Percentiles rank a stretch among this genome's conserved stretches.
phyloP scores from a whole-genome alignment of 2,888 invertebrate genomes.

The Pseudoips prasinana region DNA sequence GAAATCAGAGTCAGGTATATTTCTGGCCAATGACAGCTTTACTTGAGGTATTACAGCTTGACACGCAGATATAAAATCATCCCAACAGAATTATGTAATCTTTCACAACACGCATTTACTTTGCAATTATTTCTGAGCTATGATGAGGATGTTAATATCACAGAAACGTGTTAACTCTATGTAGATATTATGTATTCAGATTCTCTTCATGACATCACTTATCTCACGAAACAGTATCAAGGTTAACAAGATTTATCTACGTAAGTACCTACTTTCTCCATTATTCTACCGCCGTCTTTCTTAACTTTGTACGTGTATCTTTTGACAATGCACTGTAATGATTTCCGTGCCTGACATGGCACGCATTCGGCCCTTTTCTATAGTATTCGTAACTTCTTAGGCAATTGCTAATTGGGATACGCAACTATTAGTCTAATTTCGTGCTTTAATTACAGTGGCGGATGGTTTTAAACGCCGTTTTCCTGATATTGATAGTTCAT shows the following conservation, averaged over 20 bases:
- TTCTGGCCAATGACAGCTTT: too few species aligned
- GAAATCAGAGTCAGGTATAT: too few species aligned
- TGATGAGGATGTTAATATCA: background rate
- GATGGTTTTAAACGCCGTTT: too few species aligned
- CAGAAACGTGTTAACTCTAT: slow-evolving; percentile 23
- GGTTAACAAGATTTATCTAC: slow-evolving; percentile 21
- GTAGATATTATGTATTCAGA: slow-evolving; percentile 29
- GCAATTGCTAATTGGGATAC: slow-evolving; percentile 4
- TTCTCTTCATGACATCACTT: slow-evolving; percentile 29
- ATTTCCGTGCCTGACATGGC: slow-evolving; percentile 13
- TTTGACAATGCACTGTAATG: slow-evolving; percentile 26
- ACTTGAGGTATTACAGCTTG: too few species aligned
- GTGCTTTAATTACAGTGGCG: too few species aligned
- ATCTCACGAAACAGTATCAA: slow-evolving; percentile 37
- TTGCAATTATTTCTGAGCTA: too few species aligned
- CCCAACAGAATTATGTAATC: too few species aligned
- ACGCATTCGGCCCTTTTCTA: slow-evolving; percentile 30
- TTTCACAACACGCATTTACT: too few species aligned
- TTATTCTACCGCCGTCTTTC: slow-evolving; percentile 27
- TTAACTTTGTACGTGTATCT: slow-evolving; percentile 27
- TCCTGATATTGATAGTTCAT: too few species aligned
- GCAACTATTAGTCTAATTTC: too few species aligned
- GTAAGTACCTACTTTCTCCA: slow-evolving; percentile 30
- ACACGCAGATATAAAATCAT: too few species aligned
- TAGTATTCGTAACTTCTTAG: too few species aligned